Percentiles rank a stretch among this genome's conserved stretches.
These are phyloP conservation scores for Agrochola litura DNA, from an alignment of 2,888 invertebrate species.

Conservation along the genomic window DNA sequence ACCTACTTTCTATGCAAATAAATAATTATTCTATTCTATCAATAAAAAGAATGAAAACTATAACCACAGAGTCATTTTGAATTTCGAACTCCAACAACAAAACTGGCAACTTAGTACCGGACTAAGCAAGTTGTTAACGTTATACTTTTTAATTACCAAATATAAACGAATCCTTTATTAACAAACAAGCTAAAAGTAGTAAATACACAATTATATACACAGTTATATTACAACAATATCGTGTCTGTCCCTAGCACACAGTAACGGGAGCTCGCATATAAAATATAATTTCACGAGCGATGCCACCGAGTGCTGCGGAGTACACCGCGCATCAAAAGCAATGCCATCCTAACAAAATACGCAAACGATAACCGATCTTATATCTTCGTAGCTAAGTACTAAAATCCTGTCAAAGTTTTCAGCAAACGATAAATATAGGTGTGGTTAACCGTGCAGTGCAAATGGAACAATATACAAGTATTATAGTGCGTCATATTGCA, in stretches of 20 bases:
- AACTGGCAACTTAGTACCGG: too few species aligned
- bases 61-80: too few species aligned
- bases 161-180: background rate
- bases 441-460: slow-evolving; percentile 62
- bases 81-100: too few species aligned
- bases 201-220: slow-evolving; percentile 14
- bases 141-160: background rate
- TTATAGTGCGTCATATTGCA: slow-evolving; percentile 38
- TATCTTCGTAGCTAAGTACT: background rate
- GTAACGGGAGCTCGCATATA: slow-evolving; percentile 56
- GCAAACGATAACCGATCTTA: slow-evolving; percentile 48
- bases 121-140: background rate
- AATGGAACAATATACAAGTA: slow-evolving; percentile 61
- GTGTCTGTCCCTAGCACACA: slow-evolving; percentile 29
- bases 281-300: slow-evolving; percentile 66
- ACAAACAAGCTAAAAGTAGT: slow-evolving; percentile 27
- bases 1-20: too few species aligned
- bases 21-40: too few species aligned
- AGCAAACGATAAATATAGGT: slow-evolving; percentile 44
- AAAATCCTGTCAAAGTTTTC: slow-evolving; percentile 34
- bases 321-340: slow-evolving; percentile 62
- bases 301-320: slow-evolving; percentile 56
- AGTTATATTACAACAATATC: slow-evolving; percentile 53
- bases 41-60: too few species aligned
- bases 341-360: slow-evolving; percentile 19